Base-by-base conservation (phyloP, 2,113 vertebrate genomes). In the Capricornis sumatraensis region DNA sequence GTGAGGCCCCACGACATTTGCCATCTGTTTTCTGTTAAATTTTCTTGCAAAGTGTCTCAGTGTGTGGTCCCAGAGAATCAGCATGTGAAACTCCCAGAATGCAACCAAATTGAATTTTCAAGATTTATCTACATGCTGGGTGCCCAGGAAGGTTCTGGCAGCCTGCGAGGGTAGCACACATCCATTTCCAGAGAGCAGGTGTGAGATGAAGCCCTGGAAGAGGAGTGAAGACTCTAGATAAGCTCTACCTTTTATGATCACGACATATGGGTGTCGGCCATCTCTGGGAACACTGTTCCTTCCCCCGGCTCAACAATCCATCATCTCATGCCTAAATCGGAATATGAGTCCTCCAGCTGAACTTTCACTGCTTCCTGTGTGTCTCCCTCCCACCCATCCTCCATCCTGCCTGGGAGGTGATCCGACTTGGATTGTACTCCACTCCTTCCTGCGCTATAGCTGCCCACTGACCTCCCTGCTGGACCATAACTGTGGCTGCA, bases 1-100 rank as follows among this genome's bases (percentile, higher is more conserved):
- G 40, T 10, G 58, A 95, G 89, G 74, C 94, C 91, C 86, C 52
- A 74, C 2, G 89, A 91, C 91, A 91, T 67, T 89, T 91, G 74
- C 95, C 95, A 97, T 97, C 96, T 98, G 96, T 92, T 96, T 95
- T 95, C 97, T 95, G 92, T 89, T 96, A 83, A 87, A 94, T 96
- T 94, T 95, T 94, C 93, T 95, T 95, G 84, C 86, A 95, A 97
- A 95, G 78, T 45, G 47, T 95, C 95, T 96, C 94, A 28, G 88
- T 76, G 52, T 97, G 96, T 95, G 88, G 93, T 92, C 86, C 78
- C 71, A 62, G 53, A 89, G 85, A 96, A 84, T 47, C 62, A 89
- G 96, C 91, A 71, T 36, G 96, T 1, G 76, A 95, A 45, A 36
- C 47, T 92, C 78, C 81, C 81, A 36, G 57, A 71, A 91, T 93